Base-by-base conservation (phyloP, 35 echinoderm and acorn worm species). In the Stichopus chloronotus region DNA sequence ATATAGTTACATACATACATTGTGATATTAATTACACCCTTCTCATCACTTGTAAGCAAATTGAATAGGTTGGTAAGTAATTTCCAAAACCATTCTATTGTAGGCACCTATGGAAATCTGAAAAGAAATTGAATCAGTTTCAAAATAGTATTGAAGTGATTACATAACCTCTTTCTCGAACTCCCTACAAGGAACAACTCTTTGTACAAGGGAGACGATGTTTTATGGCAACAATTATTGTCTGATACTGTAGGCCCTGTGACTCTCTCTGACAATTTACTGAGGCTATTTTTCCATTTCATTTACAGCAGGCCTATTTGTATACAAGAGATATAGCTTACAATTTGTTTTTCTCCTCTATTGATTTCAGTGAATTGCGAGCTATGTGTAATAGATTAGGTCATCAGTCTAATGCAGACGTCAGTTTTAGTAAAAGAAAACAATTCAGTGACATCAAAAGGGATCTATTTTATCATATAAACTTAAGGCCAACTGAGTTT, bases 341-440 rank as follows among this genome's bases (percentile, higher is more conserved):
- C 8, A 9, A 17, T 7, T 77, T 77, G 6, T 17, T 19, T 77
- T 77, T 25, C 25, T 11, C 72, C 19, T 77, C 1, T 3, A 8
- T 77, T 77, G 72, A 77, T 77, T 77, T 77, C 72, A 77, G 25
- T 13, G 72, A 77, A 77, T 25, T 77, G 8, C 19, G 72, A 19
- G 72, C 7, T 77, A 77, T 77, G 7, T 77, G 72, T 77, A 17
- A 77, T 77, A 19, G 4, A 13, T 9, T 77, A 77, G 25, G 16
- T 77, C 72, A 13, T 77, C 72, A 13, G 72, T 77, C 72, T 77
- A 1, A 17, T 77, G 72, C 72, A 13, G 72, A 77, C 3, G 72
- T 77, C 72, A 77, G 72, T 77, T 77, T 77, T 19, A 8, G 72
- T 13, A 84, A 53, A 53, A 84, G 52, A 84, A 53, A 84, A 57